Conservation (phyloP, 2,888 invertebrate genomes). For the Macrosiphum euphorbiae region DNA sequence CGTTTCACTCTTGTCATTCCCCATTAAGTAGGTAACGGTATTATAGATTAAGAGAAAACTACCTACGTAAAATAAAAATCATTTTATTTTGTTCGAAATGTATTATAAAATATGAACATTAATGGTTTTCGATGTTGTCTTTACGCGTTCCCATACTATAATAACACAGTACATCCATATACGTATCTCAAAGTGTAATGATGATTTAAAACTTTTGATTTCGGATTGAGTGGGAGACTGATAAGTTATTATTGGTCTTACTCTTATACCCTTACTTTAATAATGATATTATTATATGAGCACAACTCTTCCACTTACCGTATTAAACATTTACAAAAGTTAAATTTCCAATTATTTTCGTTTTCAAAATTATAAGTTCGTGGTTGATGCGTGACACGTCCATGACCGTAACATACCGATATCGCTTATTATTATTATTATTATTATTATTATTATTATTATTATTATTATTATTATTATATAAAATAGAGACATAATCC, state of each 20-base stretch:
- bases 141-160: neutral
- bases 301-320: neutral
- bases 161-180: neutral
- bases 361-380: neutral
- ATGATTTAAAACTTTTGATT: neutral
- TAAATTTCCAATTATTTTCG: slow-evolving; percentile 5
- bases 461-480: neutral
- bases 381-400: neutral
- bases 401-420: neutral
- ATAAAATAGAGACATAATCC: neutral
- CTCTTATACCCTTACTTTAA: neutral
- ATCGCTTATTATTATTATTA: neutral
- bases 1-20: neutral
- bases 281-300: neutral
- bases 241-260: neutral
- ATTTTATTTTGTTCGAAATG: neutral
- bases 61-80: neutral
- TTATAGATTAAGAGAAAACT: neutral
- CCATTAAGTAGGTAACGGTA: neutral
- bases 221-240: neutral
- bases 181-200: neutral
- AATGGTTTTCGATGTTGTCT: neutral
- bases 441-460: neutral
- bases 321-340: neutral
- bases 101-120: neutral